Evolutionary conservation across 1,140 invertebrate genomes (phyloP), one percentile per base, ranked within the genome.

Genomic region (Monomorium pharaonis): DNA sequence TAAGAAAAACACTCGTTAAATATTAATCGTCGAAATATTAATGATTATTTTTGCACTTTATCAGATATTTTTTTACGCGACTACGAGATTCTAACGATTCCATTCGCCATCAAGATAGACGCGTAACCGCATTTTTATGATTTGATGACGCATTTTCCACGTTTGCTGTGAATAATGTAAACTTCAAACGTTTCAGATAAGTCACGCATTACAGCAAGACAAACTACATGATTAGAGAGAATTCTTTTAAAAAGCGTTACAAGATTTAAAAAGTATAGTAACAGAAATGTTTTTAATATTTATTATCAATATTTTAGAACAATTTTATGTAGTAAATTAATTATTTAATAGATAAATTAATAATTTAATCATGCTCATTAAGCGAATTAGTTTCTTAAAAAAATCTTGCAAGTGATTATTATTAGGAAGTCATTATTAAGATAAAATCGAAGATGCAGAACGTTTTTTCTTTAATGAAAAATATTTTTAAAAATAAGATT

Each of bases 101-200:
- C 24, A 47, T 63, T 63, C 6, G 18, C 56, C 7, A 27, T 77
- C 27, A 30, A 63, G 18, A 76, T 4, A 44, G 37, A 47, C 37
- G 24, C 37, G 24, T 37, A 47, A 77, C 6, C 42, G 12, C 37
- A 21, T 44, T 37, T 24, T 7, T 18, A 49, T 3, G 37, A 63
- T 47, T 63, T 21, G 56, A 77, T 77, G 75, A 77, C 56, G 75
- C 75, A 77, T 30, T 77, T 63, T 77, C 37, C 18, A 30, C 21
- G 33, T 42, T 18, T 60, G 56, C 24, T 62, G 18, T 1, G 75
- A 77, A 77, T 77, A 77, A 77, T 47, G 62, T 63, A 62, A 60
- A 44, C 37, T 30, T 44, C 37, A 76, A 76, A 42, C 10, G 47
- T 6, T 30, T 33, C 37, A 30, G 24, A 47, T 44, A 63, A 76